Conservation (phyloP, 2,113 vertebrate species). For the Sebastes fasciatus region DNA sequence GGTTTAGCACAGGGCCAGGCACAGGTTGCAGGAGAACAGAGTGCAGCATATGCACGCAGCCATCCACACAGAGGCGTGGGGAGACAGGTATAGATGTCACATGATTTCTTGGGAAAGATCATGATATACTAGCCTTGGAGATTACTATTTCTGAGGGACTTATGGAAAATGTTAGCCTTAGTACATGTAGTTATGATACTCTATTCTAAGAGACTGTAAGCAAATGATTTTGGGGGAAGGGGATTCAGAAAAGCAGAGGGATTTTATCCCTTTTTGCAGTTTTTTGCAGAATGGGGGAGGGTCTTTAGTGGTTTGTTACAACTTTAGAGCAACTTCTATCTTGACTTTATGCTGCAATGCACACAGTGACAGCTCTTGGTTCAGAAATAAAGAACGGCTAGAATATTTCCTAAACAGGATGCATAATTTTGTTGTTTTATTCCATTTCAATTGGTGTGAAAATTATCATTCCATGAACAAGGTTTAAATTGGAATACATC, state of each 20-base stretch:
- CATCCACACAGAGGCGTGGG: conserved; percentile 50
- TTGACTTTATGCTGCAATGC: no score
- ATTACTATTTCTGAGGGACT: not conserved
- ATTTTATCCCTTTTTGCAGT: no score
- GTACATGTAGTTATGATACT: not conserved
- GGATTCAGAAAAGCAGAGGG: not conserved
- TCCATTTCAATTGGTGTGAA: not conserved
- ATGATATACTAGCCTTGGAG: not conserved
- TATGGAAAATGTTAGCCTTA: not conserved
- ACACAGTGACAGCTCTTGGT: no score
- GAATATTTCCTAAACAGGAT: no score
- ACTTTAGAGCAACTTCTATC: no score
- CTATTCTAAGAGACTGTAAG: not conserved
- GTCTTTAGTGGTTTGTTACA: no score
- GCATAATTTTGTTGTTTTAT: not conserved
- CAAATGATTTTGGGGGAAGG: not conserved
- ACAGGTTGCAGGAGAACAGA: conserved; percentile 58
- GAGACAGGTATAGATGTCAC: conserved; percentile 33
- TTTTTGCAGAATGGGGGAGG: no score
- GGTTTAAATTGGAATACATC: not conserved
- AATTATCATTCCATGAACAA: not conserved
- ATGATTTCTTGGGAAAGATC: conserved; percentile 9
- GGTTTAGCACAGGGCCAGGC: conserved; percentile 58
- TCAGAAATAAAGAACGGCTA: no score
- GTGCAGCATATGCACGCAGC: conserved; percentile 73